These are phyloP conservation scores for Lepidochrysops patricia DNA, from an alignment of 2,888 invertebrate genomes.

Conservation along the genomic window DNA sequence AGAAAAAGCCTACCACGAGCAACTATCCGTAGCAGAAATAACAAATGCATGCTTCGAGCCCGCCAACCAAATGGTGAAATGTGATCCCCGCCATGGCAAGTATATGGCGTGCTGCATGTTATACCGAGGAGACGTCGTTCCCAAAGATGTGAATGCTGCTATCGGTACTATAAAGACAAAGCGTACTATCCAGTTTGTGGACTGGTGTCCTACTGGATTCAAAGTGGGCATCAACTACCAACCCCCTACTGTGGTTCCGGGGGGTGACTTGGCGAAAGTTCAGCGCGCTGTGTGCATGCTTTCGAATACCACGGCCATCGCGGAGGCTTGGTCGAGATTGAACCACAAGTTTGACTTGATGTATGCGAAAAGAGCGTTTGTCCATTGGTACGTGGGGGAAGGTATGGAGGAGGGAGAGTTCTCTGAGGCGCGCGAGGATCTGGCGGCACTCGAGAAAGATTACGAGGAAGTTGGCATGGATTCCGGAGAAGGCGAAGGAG, in stretches of 20 bases:
- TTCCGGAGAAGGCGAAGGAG: slow-evolving; percentile 85
- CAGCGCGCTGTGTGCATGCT: slow-evolving; percentile 97
- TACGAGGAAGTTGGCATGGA: slow-evolving; percentile 92
- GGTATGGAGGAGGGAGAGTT: slow-evolving; percentile 92
- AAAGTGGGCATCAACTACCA: slow-evolving; percentile 91
- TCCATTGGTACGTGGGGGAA: slow-evolving; percentile 94
- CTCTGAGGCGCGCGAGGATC: slow-evolving; percentile 80
- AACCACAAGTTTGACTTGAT: slow-evolving; percentile 97
- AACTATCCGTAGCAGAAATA: slow-evolving; percentile 91
- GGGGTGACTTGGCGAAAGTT: slow-evolving; percentile 93
- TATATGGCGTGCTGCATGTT: slow-evolving; percentile 97
- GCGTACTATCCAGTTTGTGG: slow-evolving; percentile 93
- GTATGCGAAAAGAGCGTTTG: slow-evolving; percentile 97
- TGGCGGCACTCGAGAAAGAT: slow-evolving; percentile 85
- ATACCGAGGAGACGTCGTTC: slow-evolving; percentile 95
- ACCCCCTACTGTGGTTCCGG: slow-evolving; percentile 90
- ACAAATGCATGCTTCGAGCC: slow-evolving; percentile 97
- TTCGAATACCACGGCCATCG: slow-evolving; percentile 97
- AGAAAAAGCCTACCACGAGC: slow-evolving; percentile 95
- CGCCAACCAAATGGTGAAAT: slow-evolving; percentile 95
- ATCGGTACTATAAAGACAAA: slow-evolving; percentile 96
- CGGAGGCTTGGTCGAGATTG: slow-evolving; percentile 97
- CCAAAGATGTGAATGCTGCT: slow-evolving; percentile 94
- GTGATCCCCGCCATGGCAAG: slow-evolving; percentile 91
- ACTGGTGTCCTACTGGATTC: slow-evolving; percentile 89